A percentile compares a stretch with the other conserved stretches of the same genome.
Conservation (phyloP, 2,113 vertebrate species). For the Pteruthius melanotis region DNA sequence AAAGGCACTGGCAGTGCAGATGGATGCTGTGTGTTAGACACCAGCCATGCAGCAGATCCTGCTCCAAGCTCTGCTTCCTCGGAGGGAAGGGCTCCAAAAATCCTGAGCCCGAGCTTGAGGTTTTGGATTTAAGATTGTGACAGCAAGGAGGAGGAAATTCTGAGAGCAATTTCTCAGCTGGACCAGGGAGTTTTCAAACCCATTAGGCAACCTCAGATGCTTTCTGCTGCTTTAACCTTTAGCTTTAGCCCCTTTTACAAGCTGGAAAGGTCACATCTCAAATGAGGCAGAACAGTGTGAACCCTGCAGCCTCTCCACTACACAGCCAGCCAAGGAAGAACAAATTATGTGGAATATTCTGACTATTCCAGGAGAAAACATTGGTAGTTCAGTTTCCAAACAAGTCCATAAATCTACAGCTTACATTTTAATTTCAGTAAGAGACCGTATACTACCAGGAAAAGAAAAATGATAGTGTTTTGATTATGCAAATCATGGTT, state of each 20-base stretch:
- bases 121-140: neutral
- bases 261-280: neutral
- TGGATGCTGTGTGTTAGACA: neutral
- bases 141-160: neutral
- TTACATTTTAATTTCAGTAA: neutral
- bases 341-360: neutral
- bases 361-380: neutral
- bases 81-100: neutral
- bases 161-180: neutral
- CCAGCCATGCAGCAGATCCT: neutral
- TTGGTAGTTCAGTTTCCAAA: neutral
- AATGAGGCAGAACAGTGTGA: neutral
- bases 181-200: neutral
- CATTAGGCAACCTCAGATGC: neutral
- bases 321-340: neutral
- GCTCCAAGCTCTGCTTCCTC: neutral
- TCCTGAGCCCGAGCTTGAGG: neutral
- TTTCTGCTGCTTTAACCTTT: neutral
- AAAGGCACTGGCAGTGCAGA: conserved; percentile 7
- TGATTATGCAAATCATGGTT: neutral
- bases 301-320: neutral
- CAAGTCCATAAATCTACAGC: neutral
- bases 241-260: neutral
- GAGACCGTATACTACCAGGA: neutral
- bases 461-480: neutral